A percentile compares a stretch with the other conserved stretches of the same genome.
Evolutionary conservation across 1,140 invertebrate species (phyloP).

Genomic region (Protaetia brevitarsis): DNA sequence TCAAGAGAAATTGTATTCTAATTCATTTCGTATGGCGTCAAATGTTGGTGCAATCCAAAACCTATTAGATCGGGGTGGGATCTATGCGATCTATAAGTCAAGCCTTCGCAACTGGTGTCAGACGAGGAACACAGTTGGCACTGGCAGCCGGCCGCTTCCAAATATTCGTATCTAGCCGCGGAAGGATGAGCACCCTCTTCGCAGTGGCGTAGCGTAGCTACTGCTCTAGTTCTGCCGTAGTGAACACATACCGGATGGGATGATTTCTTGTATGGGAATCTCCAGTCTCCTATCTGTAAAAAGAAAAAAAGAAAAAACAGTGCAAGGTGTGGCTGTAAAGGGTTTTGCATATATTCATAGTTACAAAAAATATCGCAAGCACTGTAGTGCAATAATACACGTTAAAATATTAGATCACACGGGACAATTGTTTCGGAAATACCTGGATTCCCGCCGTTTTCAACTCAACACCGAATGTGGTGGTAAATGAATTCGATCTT

Average conservation of each 20-base stretch:
- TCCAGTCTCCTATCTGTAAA: constrained; percentile 74
- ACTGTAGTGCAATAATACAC: no score
- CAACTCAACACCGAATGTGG: no score
- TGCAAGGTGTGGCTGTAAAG: no score
- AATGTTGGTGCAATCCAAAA: constrained; percentile 31
- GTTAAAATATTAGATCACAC: no score
- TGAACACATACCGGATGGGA: constrained; percentile 82
- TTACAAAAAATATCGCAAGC: no score
- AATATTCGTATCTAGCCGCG: constrained; percentile 59
- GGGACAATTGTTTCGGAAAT: no score
- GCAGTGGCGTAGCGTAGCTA: constrained; percentile 61
- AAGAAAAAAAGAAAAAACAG: constrained; percentile 21
- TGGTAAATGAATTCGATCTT: no score
- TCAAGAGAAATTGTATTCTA: no score
- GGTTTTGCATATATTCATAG: no score
- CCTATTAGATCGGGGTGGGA: constrained; percentile 41
- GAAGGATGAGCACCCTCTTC: constrained; percentile 58
- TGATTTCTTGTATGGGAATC: constrained; percentile 80
- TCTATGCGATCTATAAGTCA: constrained; percentile 50
- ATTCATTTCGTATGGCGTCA: no score
- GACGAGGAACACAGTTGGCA: constrained; percentile 45
- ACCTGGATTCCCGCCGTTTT: no score
- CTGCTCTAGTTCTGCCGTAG: constrained; percentile 55
- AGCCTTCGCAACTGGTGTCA: constrained; percentile 50
- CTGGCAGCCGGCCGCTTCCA: constrained; percentile 61